Base-by-base conservation (phyloP, 2,888 invertebrate genomes). In the Dromius quadrimaculatus region DNA sequence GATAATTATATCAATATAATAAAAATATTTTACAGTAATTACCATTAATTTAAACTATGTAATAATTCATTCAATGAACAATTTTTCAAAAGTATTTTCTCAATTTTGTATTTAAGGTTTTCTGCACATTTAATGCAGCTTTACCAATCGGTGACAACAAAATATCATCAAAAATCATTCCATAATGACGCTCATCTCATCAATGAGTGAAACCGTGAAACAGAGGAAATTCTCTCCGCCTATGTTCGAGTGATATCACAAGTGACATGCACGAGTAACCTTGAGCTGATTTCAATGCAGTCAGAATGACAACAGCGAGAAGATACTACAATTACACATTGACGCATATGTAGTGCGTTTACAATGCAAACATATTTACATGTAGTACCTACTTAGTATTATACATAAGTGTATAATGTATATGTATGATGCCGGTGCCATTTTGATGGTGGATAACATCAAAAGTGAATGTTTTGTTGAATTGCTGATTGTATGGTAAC, bases 211-310 rank as follows among this genome's bases (percentile, higher is more conserved):
- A n/a, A n/a, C n/a, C n/a, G n/a, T n/a, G n/a, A n/a, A n/a, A n/a
- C n/a, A n/a, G n/a, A n/a, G 6, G 32, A 32, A 6, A 8, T 32
- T 15, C 9, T 15, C 45, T 43, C 45, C 19, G 63, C n/a, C 45
- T 32, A 63, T 63, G 59, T 36, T 9, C 3, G n/a, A 17, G 19
- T 59, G 41, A 41, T 62, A 41, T n/a, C 28, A 4, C 22, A 28
- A 66, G 23, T 54, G 66, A 38, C 54, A 66, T 66, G 38, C 36
- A 66, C 54, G 41, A 38, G 41, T 45, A 50, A 68, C 68, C 68
- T 68, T 68, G 68, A 59, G 59, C 68, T 68, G 68, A 59, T 68
- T 68, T 59, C 59, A 59, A 45, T 68, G 59, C 59, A 68, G 38
- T 57, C 28, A 15, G 59, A 68, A 68, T 59, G 41, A 62, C 59